Conservation (phyloP, 35 echinoderm and acorn worm species). For the Acanthaster planci region DNA sequence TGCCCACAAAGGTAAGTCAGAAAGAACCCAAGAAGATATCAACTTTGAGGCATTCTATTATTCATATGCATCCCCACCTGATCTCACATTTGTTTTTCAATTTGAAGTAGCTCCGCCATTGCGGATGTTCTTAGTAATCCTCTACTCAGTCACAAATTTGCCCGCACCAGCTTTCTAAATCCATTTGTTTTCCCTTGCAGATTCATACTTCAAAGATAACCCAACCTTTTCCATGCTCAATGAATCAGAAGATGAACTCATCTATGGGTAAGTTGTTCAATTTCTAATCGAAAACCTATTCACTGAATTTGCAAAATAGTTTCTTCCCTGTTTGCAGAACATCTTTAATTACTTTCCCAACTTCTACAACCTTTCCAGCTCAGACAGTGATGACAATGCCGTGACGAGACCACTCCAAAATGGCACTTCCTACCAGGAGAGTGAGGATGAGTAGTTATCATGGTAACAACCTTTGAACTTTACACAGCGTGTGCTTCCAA, state of each 20-base stretch:
- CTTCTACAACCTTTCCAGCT: background rate
- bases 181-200: slow-evolving; percentile 47
- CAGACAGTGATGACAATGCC: slow-evolving; percentile 15
- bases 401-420: slow-evolving; percentile 1
- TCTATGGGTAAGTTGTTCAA: slow-evolving; percentile 52
- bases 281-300: background rate
- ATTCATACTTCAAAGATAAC: slow-evolving; percentile 99
- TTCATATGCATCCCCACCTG: too few relatives aligned
- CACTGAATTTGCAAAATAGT: background rate
- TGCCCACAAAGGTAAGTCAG: slow-evolving; percentile 90
- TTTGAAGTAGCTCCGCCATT: too few relatives aligned
- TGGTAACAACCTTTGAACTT: background rate
- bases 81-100: too few relatives aligned
- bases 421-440: slow-evolving; percentile 1
- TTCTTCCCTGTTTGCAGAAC: background rate
- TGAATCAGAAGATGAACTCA: slow-evolving; percentile 98
- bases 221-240: slow-evolving; percentile 99
- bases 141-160: too few relatives aligned
- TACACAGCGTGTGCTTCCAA: background rate
- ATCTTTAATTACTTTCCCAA: too few relatives aligned
- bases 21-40: background rate
- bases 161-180: background rate
- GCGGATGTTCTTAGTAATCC: too few relatives aligned
- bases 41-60: too few relatives aligned
- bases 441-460: background rate